phyloP scores from a whole-genome alignment of 2,888 invertebrate species.

The Leptura quadrifasciata region DNA sequence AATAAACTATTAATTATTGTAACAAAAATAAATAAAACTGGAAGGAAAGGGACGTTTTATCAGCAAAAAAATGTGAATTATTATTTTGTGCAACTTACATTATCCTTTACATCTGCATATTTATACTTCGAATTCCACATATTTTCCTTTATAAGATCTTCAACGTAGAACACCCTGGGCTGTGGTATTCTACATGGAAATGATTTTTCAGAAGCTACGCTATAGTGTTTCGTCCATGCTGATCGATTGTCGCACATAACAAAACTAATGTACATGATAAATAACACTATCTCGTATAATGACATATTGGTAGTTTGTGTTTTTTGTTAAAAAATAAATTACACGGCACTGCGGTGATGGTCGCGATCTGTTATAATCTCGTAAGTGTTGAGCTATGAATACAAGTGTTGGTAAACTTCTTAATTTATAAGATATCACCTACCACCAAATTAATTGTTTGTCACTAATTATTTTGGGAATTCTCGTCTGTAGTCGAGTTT shows the following conservation, averaged over 20 bases:
- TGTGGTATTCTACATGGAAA: conserved; percentile 28
- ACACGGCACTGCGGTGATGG: neutral
- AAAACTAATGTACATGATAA: neutral
- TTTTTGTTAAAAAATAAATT: neutral
- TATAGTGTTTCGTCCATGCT: neutral
- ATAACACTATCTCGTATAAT: neutral
- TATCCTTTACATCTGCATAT: neutral
- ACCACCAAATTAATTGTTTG: neutral
- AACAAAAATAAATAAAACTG: too few species aligned
- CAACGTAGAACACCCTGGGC: conserved; percentile 17
- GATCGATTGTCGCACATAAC: neutral
- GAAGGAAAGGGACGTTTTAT: too few species aligned
- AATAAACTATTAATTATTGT: too few species aligned
- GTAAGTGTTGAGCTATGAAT: neutral
- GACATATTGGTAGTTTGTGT: neutral
- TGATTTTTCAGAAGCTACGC: neutral
- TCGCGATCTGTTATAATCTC: conserved; percentile 13
- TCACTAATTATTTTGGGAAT: neutral
- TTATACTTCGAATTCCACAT: conserved; percentile 1
- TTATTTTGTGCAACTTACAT: neutral
- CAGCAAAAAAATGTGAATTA: too few species aligned
- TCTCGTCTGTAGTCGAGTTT: too few species aligned
- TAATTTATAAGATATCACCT: neutral
- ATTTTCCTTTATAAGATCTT: conserved; percentile 7
- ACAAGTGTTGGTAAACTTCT: neutral